Base-by-base conservation (phyloP, 1,140 invertebrate genomes). In the Stegodyphus mimosarum region DNA sequence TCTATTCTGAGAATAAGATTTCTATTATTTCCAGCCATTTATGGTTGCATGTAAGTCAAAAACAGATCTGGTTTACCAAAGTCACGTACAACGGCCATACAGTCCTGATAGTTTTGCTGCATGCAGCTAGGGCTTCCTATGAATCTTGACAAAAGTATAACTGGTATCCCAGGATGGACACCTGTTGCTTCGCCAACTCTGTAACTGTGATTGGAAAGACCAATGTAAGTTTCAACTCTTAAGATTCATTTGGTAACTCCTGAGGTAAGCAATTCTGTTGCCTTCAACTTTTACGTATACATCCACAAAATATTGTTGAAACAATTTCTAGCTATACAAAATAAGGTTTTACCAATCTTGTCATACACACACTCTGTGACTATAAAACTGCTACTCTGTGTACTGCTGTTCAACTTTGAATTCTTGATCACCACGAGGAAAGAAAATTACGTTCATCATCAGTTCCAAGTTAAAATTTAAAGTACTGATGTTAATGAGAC, bases 21-120 rank as follows among this genome's bases (percentile, higher is more conserved):
- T 89, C 76, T 60, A 33, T 55, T 50, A 92, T 92, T 78, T 92
- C 90, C 2, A n/a, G 51, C 92, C 66, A 15, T 18, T 1, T 17
- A 7, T 7, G 66, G 17, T 67, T 67, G 66, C 66, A 67, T 17
- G 66, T 67, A 67, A 67, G 66, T 67, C 17, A 67, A 67, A 17
- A 67, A 67, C 10, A 67, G 7, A n/a, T 67, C 66, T 11, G 66
- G 66, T 33, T 69, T 33, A 3, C 1, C 33, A 33, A 33, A 33
- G 33, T 3, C 33, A 33, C n/a, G n/a, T n/a, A n/a, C n/a, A n/a
- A 67, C 17, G 17, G 66, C 66, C 66, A 67, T 67, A 7, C 1
- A 10, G 66, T 69, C 66, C 5, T 69, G 66, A 69, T 69, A 17
- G 17, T 17, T 15, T 18, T 69, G 66, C 17, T 60, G 55, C 55